Conservation (phyloP, 2,888 invertebrate genomes). For the Nephrocerus scutellatus region DNA sequence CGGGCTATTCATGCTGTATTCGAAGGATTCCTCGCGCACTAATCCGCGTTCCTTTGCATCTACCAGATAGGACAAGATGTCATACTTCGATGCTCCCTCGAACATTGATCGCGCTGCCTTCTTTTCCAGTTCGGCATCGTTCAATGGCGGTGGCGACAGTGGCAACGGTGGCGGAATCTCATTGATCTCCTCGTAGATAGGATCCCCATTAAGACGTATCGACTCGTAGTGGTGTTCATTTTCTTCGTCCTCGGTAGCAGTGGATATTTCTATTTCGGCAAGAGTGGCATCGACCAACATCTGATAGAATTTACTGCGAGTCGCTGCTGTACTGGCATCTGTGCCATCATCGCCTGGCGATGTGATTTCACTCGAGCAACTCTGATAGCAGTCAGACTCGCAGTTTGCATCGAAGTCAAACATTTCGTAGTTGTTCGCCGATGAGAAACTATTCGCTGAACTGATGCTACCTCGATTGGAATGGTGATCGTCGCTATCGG, state of each 20-base stretch:
- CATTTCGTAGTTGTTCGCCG: conserved; percentile 64
- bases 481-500: conserved; percentile 49
- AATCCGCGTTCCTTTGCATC: conserved; percentile 75
- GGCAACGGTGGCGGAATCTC: conserved; percentile 75
- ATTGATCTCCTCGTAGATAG: conserved; percentile 70
- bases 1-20: conserved; percentile 55
- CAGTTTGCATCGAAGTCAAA: conserved; percentile 60
- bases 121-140: conserved; percentile 64
- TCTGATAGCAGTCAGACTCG: conserved; percentile 65
- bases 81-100: conserved; percentile 79
- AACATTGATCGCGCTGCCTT: conserved; percentile 61
- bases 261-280: conserved; percentile 60
- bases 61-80: conserved; percentile 81
- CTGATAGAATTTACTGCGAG: conserved; percentile 66
- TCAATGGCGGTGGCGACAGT: conserved; percentile 67
- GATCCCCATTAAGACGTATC: conserved; percentile 57
- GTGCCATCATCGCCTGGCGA: conserved; percentile 61
- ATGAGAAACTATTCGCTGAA: conserved; percentile 53
- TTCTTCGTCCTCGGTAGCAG: conserved; percentile 52
- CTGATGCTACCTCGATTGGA: conserved; percentile 53
- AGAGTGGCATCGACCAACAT: conserved; percentile 63
- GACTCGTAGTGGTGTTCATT: conserved; percentile 71
- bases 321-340: conserved; percentile 42
- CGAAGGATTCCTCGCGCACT: conserved; percentile 63
- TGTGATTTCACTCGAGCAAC: conserved; percentile 58